Base-by-base conservation (phyloP, 2,888 invertebrate genomes). In the Pilophorus perplexus region DNA sequence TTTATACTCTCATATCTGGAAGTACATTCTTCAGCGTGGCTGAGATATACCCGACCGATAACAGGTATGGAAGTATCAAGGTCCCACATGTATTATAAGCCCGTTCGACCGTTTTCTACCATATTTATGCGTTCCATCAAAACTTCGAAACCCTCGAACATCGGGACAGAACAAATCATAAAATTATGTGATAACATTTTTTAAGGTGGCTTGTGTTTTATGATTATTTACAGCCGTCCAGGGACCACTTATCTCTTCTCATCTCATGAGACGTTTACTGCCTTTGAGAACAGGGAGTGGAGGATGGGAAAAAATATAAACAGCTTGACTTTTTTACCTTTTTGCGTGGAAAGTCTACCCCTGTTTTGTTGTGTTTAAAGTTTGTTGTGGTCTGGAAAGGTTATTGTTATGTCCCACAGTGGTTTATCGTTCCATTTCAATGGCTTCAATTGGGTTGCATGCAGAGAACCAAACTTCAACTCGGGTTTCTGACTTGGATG, bases 111-210 rank as follows among this genome's bases (percentile, higher is more conserved):
- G 66, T 66, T 66, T 66, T 28, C 42, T 66, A 40, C 48, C 48
- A 66, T 66, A 66, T 66, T 66, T 66, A 66, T 66, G 66, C 33
- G 37, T 57, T 66, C 66, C 66, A 66, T 66, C 66, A 66, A n/a
- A n/a, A 66, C 57, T 66, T 66, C 66, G 66, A 66, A 52, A 59
- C 18, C 62, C 66, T 57, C 66, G 57, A 57, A 66, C 48, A 57
- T 66, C 57, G 66, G 46, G 66, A 37, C 66, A 46, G 66, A 66
- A 66, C 66, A 66, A 66, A 66, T 66, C 66, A 66, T 66, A 66
- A 66, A 66, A 66, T 66, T 57, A 66, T 66, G 66, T 66, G 66
- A 66, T 66, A 66, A 66, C 66, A 66, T 66, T 66, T 64, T 65
- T 66, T 66, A 57, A 66, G 66, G 66, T 57, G 66, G 57, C 46